Percentiles rank a stretch among this genome's conserved stretches.
phyloP scores from a whole-genome alignment of 30 jellyfish, hydroid and myxozoan genomes.

The Cassiopea xamachana region DNA sequence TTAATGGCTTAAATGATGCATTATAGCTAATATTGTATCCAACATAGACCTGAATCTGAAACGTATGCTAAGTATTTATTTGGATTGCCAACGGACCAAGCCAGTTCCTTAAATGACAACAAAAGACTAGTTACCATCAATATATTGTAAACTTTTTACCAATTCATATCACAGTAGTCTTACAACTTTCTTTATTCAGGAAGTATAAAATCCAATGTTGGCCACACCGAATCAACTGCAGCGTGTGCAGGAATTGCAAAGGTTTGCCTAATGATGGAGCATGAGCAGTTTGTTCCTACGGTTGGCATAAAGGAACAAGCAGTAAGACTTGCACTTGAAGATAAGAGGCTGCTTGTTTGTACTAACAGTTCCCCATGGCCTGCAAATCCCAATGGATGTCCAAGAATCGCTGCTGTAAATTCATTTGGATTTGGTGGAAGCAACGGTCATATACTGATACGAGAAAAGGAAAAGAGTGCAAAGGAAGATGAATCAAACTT shows the following conservation, averaged over 20 bases:
- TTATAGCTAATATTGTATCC: too few relatives aligned
- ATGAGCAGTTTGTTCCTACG: slow-evolving; percentile 39
- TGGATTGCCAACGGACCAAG: too few relatives aligned
- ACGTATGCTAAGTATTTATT: too few relatives aligned
- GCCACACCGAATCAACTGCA: slow-evolving; percentile 67
- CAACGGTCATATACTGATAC: slow-evolving; percentile 51
- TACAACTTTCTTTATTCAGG: neutral
- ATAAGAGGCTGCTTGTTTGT: slow-evolving; percentile 20
- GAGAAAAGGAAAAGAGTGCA: neutral
- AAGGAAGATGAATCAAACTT: neutral
- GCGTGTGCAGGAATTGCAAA: slow-evolving; percentile 65
- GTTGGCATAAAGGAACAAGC: slow-evolving; percentile 41
- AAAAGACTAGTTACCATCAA: too few relatives aligned
- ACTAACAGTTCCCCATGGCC: slow-evolving; percentile 36
- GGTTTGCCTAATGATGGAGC: slow-evolving; percentile 69
- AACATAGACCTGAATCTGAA: too few relatives aligned
- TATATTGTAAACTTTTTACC: too few relatives aligned
- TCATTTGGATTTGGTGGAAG: slow-evolving; percentile 79
- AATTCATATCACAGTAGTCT: neutral
- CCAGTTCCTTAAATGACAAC: too few relatives aligned
- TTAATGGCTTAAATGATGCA: too few relatives aligned
- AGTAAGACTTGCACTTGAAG: slow-evolving; percentile 38
- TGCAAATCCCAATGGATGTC: neutral
- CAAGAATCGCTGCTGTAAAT: slow-evolving; percentile 51
- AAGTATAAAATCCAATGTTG: slow-evolving; percentile 48